Evolutionary conservation across 2,888 invertebrate species (phyloP).

Genomic region (Orthosia cruda): DNA sequence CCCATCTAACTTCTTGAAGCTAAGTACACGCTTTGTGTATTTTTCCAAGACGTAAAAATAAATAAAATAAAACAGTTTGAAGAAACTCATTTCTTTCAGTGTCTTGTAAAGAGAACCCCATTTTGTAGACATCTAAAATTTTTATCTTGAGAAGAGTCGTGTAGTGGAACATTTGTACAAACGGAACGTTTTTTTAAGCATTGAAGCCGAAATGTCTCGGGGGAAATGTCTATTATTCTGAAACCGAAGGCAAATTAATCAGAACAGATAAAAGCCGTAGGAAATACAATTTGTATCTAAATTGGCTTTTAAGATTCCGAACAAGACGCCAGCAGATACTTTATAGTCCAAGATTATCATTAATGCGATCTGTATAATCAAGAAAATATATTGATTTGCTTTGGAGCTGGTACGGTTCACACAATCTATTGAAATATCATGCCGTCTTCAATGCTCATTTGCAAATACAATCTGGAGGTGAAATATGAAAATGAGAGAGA

Average conservation of each 20-base stretch:
- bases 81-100: slow-evolving; percentile 26
- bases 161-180: slow-evolving; percentile 32
- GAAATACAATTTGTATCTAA: slow-evolving; percentile 37
- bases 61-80: slow-evolving; percentile 4
- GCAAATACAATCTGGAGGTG: slow-evolving; percentile 15
- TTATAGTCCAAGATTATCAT: slow-evolving; percentile 21
- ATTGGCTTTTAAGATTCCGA: slow-evolving; percentile 20
- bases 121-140: slow-evolving; percentile 15
- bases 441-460: background rate
- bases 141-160: background rate
- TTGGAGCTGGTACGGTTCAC: slow-evolving; percentile 13
- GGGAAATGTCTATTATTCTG: slow-evolving; percentile 44
- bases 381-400: slow-evolving; percentile 13
- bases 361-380: slow-evolving; percentile 21
- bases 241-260: slow-evolving; percentile 35
- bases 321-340: slow-evolving; percentile 11
- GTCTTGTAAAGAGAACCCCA: background rate
- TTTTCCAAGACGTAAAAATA: slow-evolving; percentile 6
- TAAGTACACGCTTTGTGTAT: slow-evolving; percentile 3
- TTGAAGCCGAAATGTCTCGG: slow-evolving; percentile 11
- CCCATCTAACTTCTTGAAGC: background rate
- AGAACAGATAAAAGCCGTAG: slow-evolving; percentile 22
- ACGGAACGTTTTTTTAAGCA: slow-evolving; percentile 17
- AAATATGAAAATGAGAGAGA: background rate
- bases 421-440: slow-evolving; percentile 12